phyloP scores from a whole-genome alignment of 2,113 vertebrate genomes.

The Cyanoliseus patagonus region DNA sequence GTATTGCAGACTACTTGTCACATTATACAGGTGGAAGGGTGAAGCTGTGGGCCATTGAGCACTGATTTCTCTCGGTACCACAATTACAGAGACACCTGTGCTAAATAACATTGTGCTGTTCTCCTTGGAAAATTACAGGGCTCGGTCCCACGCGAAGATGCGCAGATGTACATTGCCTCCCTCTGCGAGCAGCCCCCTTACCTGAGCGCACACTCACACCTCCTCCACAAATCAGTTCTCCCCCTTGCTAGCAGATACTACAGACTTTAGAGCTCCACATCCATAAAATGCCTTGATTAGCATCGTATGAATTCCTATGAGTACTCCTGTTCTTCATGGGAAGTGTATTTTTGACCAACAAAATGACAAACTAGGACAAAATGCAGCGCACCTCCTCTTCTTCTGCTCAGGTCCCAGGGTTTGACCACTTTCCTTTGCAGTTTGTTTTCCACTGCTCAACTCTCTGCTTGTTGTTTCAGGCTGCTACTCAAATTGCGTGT shows the following conservation, averaged over 20 bases:
- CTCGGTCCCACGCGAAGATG: conserved; percentile 9
- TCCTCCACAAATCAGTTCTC: not conserved
- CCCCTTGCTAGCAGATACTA: not conserved
- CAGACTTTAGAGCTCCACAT: not conserved
- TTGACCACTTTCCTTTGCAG: not conserved
- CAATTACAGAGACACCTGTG: conserved; percentile 69
- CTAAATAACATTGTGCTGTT: conserved; percentile 51
- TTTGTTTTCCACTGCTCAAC: not conserved
- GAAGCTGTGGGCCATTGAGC: conserved; percentile 61
- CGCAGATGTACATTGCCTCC: conserved; percentile 7
- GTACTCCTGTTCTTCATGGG: not conserved
- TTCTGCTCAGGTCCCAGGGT: not conserved
- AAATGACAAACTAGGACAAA: not conserved
- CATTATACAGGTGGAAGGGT: conserved; percentile 47
- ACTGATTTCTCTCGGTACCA: conserved; percentile 52
- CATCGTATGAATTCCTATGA: not conserved
- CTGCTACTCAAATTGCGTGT: conserved; percentile 66
- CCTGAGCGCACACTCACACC: not conserved
- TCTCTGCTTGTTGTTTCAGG: conserved; percentile 53
- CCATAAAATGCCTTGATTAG: not conserved
- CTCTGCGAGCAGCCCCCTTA: not conserved
- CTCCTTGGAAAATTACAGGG: conserved; percentile 62
- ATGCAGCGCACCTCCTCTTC: not conserved
- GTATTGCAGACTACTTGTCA: conserved; percentile 7
- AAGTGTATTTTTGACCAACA: not conserved